Base-by-base conservation (phyloP, 2,888 invertebrate species). In the Tupiocoris notatus region DNA sequence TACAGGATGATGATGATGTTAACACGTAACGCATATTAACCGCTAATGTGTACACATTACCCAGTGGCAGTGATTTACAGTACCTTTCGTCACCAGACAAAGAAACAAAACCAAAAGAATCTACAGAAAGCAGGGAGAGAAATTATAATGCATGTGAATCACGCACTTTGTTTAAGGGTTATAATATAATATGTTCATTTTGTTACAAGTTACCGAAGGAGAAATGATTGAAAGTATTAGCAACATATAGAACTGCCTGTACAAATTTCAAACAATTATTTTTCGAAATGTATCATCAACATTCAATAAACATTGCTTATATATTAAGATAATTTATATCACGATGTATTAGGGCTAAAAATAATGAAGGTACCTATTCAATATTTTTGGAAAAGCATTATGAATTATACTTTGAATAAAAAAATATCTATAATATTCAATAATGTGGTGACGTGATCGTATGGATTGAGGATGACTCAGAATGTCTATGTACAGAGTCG, bases 351-450 rank as follows among this genome's bases (percentile, higher is more conserved):
- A 73, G 73, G 73, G 73, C 73, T 73, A 73, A 73, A 73, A 73
- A 73, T 73, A 73, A 73, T 39, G 54, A 62, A 73, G 63, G 73
- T 73, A 73, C 73, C 73, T 73, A 73, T 73, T 73, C 21, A 39
- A 73, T 73, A 23, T 63, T 65, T 64, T 75, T 65, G 58, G 75
- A 59, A 75, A 75, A 75, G 75, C 65, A 66, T 65, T 65, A 76
- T 62, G 65, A 76, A 68, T 76, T 68, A 76, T 54, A 76, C 54
- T 68, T 76, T 67, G 68, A 76, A 76, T 76, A 76, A 76, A 76
- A 76, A 76, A 76, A 76, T 76, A 76, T 68, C 76, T 76, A 79
- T 77, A 76, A 79, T 79, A 76, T 76, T 76, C 66, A 77, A 71
- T 67, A 77, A 76, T 76, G 70, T 77, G 70, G 76, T 77, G 73